Evolutionary conservation across 2,888 invertebrate genomes (phyloP).

Genomic region (Stramonita haemastoma): DNA sequence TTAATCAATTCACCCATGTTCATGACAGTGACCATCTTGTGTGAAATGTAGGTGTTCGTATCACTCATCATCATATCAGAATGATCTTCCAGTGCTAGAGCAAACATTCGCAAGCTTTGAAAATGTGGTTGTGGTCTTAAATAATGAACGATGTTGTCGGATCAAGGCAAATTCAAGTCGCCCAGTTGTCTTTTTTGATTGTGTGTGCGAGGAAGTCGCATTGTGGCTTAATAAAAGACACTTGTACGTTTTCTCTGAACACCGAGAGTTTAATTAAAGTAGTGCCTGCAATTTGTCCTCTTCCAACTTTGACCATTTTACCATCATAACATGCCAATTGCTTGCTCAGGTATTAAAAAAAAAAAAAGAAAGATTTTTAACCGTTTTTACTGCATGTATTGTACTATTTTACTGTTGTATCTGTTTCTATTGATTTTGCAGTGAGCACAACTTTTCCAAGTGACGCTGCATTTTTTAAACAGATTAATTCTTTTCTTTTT

Average conservation of each 20-base stretch:
- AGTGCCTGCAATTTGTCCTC: constrained; percentile 3
- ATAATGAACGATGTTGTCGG: background rate
- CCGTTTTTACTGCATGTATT: background rate
- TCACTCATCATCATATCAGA: background rate
- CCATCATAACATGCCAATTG: constrained; percentile 18
- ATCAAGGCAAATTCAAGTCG: too few species aligned
- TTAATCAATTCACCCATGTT: background rate
- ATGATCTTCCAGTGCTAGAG: background rate
- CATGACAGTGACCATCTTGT: background rate
- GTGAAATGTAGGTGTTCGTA: background rate
- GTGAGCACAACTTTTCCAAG: background rate
- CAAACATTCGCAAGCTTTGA: background rate
- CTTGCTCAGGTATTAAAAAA: background rate
- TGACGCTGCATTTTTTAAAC: background rate
- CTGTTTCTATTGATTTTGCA: background rate
- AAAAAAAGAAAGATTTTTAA: background rate
- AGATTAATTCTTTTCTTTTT: background rate
- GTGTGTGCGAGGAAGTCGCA: background rate
- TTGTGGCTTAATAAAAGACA: background rate
- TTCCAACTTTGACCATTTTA: constrained; percentile 21
- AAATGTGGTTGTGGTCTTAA: background rate
- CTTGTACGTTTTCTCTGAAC: background rate
- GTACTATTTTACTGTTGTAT: background rate
- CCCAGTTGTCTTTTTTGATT: too few species aligned
- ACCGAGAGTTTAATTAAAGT: background rate